Evolutionary conservation across 2,888 invertebrate species (phyloP), one percentile per base, ranked within the genome.

Genomic region (Cosmia pyralina): DNA sequence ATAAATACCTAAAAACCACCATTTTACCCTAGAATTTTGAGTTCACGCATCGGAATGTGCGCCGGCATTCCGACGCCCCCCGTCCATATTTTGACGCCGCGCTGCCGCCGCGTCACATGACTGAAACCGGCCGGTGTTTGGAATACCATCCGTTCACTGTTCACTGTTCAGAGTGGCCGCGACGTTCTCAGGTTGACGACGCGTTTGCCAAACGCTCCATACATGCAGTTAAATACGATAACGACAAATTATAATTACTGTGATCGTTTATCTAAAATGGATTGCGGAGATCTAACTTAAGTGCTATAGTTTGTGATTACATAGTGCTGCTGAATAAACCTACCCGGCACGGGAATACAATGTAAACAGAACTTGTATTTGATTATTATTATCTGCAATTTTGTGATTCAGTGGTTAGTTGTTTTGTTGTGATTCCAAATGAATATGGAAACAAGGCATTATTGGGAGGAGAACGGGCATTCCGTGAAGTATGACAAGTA

Each of bases 381-480:
- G 84, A 78, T 38, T 81, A 80, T 72, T 71, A 87, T 85, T 80
- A 83, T 83, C 84, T 87, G 85, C 85, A 84, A 84, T 84, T 75
- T 76, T 87, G 90, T 91, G 90, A 88, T 87, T 88, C 82, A 88
- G 91, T 91, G 91, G 87, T 89, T 90, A 90, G 77, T 91, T 90
- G 92, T 93, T 89, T 90, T 90, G 77, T 91, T 90, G 92, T 93
- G 91, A 88, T 78, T 88, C 77, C 85, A 90, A 90, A 89, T 92
- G 84, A 94, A 91, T 90, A 96, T 96, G 96, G 96, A 96, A 92
- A 93, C 93, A 74, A 92, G 93, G 77, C 89, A 93, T 86, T 96
- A 93, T 88, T 96, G 96, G 96, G 94, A 95, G 82, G 96, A 95
- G 84, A 95, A 93, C 88, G 94, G 95, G 76, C 93, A 93, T 87